Evolutionary conservation across 2,888 invertebrate species (phyloP).

Genomic region (Tiphia femorata): DNA sequence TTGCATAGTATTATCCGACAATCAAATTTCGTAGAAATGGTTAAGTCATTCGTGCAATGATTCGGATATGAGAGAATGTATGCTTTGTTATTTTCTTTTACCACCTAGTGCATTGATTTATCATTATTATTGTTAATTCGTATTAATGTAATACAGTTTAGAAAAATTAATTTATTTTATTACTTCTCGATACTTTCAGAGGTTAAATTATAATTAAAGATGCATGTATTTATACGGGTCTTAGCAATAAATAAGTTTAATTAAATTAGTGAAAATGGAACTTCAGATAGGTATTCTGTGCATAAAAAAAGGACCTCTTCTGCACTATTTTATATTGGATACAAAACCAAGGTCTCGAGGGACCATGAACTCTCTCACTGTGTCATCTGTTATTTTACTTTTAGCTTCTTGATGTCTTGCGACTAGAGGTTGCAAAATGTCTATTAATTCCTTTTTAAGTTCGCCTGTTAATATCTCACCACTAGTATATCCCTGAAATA

Average conservation of each 20-base stretch:
- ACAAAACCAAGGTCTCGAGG: slow-evolving; percentile 80
- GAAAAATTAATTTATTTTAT: slow-evolving; percentile 32
- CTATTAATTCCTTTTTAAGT: slow-evolving; percentile 91
- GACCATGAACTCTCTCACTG: slow-evolving; percentile 86
- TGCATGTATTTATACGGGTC: slow-evolving; percentile 4
- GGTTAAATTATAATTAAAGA: neutral
- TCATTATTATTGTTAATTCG: no score
- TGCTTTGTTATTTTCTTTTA: no score
- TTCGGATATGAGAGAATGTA: no score
- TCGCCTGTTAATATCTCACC: slow-evolving; percentile 95
- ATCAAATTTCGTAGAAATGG: no score
- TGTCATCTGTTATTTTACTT: slow-evolving; percentile 85
- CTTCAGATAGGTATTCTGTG: slow-evolving; percentile 8
- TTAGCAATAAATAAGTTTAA: slow-evolving; percentile 40
- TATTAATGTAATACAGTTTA: no score
- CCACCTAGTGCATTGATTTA: no score
- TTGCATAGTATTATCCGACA: no score
- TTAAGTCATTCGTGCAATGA: no score
- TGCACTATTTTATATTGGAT: slow-evolving; percentile 34
- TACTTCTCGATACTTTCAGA: slow-evolving; percentile 4
- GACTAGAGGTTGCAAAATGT: slow-evolving; percentile 82
- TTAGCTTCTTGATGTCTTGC: slow-evolving; percentile 86
- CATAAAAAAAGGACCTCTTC: slow-evolving; percentile 4
- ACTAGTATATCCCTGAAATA: slow-evolving; percentile 79
- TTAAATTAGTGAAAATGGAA: slow-evolving; percentile 6